Evolutionary conservation across 1,140 invertebrate genomes (phyloP), one percentile per base, ranked within the genome.

Genomic region (Heliconius melpomene): DNA sequence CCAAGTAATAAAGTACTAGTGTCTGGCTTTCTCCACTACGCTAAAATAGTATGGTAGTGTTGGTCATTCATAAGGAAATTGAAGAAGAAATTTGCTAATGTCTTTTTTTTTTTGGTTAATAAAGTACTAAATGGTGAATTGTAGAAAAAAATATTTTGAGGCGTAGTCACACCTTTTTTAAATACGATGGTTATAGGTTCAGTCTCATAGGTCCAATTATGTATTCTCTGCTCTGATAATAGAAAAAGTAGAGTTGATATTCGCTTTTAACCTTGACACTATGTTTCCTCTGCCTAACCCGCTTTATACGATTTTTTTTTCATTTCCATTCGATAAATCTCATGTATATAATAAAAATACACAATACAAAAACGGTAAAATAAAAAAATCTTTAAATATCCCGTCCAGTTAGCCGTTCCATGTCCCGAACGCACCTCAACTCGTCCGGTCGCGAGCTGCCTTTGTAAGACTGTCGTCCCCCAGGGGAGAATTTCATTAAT

Each of bases 401-500:
- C 40, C 32, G 54, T 78, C 76, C 29, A 82, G 46, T 52, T 40
- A 40, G 38, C 2, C 26, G 75, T 71, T 79, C 75, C 66, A 76
- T 77, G 79, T 80, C 81, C 32, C 52, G 72, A 54, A 72, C 75
- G 38, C 66, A 83, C 36, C 79, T 72, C 29, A 18, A 60, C 36
- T 18, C 54, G 76, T 78, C 78, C 70, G 77, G 38, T 23, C 52
- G 78, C 80, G 82, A 82, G 81, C 83, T 75, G 77, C 79, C 85
- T 84, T 87, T 84, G 83, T 85, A 84, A 84, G 83, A 78, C 81
- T 79, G 85, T 80, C 18, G 50, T 18, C 7, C 81, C 74, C 46
- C 74, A 52, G 36, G 70, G 60, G 82, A 82, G 81, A 87, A 90
- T 90, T 89, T 89, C 87, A 89, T 89, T 90, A 90, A 90, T 88